Conservation (phyloP, 2,113 vertebrate species). For the Microcebus tavaratra region DNA sequence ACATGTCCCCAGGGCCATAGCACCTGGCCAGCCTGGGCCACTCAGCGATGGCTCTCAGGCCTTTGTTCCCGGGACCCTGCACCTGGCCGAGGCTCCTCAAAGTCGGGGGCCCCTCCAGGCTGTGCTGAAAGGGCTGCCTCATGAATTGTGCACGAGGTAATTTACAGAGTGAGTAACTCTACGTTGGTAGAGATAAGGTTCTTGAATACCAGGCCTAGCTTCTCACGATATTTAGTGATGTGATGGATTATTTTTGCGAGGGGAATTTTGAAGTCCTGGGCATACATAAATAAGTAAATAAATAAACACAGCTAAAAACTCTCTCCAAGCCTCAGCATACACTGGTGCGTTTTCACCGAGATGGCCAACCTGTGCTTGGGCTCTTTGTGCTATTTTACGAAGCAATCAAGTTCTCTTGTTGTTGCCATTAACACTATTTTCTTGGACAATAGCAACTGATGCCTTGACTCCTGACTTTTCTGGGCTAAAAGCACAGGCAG, state of each 20-base stretch:
- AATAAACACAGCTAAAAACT: too few relatives aligned
- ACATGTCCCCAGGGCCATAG: background rate
- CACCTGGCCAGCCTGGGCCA: background rate
- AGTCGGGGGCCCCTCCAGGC: background rate
- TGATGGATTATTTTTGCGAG: background rate
- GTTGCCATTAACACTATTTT: background rate
- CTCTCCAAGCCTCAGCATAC: rapidly evolving
- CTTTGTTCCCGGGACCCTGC: background rate
- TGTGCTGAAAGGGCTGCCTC: background rate
- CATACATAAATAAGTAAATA: background rate
- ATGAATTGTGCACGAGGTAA: background rate
- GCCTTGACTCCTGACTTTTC: background rate
- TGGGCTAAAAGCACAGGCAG: background rate
- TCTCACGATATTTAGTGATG: background rate
- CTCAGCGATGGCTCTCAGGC: background rate
- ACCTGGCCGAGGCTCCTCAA: background rate
- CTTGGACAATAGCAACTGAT: background rate
- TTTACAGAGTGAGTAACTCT: background rate
- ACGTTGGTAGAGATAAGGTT: background rate
- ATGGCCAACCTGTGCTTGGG: background rate
- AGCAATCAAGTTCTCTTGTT: background rate
- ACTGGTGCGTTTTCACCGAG: background rate
- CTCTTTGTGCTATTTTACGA: background rate
- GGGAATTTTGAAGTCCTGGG: background rate
- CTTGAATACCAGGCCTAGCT: background rate